Conservation (phyloP, 2,113 vertebrate genomes). For the Tor tambroides region DNA sequence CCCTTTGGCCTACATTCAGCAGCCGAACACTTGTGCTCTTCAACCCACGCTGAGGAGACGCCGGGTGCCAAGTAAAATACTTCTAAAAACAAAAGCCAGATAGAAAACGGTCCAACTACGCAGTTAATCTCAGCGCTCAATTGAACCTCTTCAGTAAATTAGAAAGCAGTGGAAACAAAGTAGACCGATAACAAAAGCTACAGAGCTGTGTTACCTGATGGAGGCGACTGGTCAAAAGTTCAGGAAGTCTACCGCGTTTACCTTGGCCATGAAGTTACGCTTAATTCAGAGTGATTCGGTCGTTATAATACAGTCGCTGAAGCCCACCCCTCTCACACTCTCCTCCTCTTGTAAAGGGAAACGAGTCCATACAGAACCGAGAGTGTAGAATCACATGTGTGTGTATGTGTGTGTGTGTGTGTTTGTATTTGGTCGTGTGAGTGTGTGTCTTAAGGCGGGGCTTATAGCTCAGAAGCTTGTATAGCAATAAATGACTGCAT, state of each 20-base stretch:
- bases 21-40: neutral
- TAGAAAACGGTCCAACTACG: neutral
- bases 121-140: neutral
- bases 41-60: constrained; percentile 33
- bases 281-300: neutral
- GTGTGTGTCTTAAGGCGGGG: constrained; percentile 33
- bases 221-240: constrained; percentile 31
- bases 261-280: neutral
- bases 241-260: neutral
- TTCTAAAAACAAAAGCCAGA: constrained; percentile 2
- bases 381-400: neutral
- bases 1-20: constrained; percentile 61
- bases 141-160: neutral
- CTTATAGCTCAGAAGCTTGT: neutral
- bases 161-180: neutral
- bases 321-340: neutral
- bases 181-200: neutral
- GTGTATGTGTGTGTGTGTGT: neutral
- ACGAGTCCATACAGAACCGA: neutral
- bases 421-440: neutral
- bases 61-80: constrained; percentile 24
- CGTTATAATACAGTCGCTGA: neutral
- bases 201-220: constrained; percentile 36
- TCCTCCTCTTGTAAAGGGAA: neutral
- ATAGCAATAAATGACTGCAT: neutral